A percentile compares a stretch with the other conserved stretches of the same genome.
phyloP scores from a whole-genome alignment of 2,888 invertebrate genomes.

The Mellilla xanthometata region DNA sequence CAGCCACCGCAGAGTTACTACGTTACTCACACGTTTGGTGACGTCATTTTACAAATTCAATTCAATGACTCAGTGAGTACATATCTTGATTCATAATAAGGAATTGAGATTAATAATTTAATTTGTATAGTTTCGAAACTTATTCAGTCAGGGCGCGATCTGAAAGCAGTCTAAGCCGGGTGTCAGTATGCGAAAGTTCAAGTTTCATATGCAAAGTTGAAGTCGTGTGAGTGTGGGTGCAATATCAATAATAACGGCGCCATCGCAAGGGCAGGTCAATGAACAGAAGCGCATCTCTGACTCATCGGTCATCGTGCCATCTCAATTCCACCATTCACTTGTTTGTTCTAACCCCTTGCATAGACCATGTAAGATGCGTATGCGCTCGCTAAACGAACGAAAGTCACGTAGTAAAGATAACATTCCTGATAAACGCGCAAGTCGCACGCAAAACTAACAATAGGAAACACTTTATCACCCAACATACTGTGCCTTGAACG shows the following conservation, averaged over 20 bases:
- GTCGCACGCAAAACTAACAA: conserved; percentile 39
- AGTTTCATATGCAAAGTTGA: conserved; percentile 18
- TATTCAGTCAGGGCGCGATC: not conserved
- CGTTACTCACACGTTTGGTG: conserved; percentile 49
- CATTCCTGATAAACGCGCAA: conserved; percentile 33
- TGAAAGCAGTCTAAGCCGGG: not conserved
- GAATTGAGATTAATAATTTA: conserved; percentile 49
- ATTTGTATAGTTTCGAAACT: conserved; percentile 16
- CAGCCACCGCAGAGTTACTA: conserved; percentile 26
- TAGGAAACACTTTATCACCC: conserved; percentile 24
- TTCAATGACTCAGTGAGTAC: conserved; percentile 50
- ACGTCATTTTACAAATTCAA: conserved; percentile 55
- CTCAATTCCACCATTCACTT: conserved; percentile 41
- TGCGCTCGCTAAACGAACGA: conserved; percentile 39
- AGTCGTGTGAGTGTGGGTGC: conserved; percentile 36
- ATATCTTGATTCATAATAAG: conserved; percentile 30
- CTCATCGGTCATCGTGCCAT: conserved; percentile 55
- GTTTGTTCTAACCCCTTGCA: conserved; percentile 16
- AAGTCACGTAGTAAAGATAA: conserved; percentile 47
- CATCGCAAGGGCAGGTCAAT: conserved; percentile 62
- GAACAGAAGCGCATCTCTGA: conserved; percentile 63
- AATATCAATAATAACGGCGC: conserved; percentile 53
- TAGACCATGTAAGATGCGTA: conserved; percentile 35
- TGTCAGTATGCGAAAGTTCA: conserved; percentile 6
- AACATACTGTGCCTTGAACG: not conserved